Conservation (phyloP, 1,140 invertebrate genomes). For the Caenorhabditis briggsae region DNA sequence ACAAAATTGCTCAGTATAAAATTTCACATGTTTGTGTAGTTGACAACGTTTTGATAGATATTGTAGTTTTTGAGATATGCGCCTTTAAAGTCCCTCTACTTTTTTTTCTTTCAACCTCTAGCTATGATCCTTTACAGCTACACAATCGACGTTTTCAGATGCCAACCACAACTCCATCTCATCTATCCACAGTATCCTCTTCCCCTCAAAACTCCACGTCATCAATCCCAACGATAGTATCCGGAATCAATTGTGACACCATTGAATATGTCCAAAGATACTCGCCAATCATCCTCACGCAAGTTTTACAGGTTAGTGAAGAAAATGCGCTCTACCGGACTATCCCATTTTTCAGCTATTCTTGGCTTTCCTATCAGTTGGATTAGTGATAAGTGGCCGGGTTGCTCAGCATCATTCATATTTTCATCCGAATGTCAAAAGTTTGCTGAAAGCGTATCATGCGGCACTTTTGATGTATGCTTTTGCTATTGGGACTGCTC, state of each 20-base stretch:
- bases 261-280: conserved; percentile 31
- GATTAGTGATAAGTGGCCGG: neutral
- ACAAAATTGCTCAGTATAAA: too few relatives aligned
- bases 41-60: too few relatives aligned
- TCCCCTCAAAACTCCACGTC: neutral
- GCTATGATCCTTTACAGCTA: too few relatives aligned
- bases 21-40: too few relatives aligned
- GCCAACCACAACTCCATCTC: neutral
- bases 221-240: neutral
- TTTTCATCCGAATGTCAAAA: conserved; percentile 42
- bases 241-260: conserved; percentile 44
- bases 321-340: neutral
- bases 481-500: neutral
- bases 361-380: neutral
- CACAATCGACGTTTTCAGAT: too few relatives aligned
- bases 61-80: too few relatives aligned
- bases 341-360: neutral
- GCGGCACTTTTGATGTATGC: conserved; percentile 28
- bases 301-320: conserved; percentile 1
- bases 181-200: neutral
- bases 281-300: neutral
- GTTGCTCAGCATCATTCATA: conserved; percentile 25
- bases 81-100: too few relatives aligned
- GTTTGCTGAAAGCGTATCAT: conserved; percentile 19
- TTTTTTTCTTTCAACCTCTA: neutral